Base-by-base conservation (phyloP, 2,888 invertebrate species). In the Thelaira solivaga region DNA sequence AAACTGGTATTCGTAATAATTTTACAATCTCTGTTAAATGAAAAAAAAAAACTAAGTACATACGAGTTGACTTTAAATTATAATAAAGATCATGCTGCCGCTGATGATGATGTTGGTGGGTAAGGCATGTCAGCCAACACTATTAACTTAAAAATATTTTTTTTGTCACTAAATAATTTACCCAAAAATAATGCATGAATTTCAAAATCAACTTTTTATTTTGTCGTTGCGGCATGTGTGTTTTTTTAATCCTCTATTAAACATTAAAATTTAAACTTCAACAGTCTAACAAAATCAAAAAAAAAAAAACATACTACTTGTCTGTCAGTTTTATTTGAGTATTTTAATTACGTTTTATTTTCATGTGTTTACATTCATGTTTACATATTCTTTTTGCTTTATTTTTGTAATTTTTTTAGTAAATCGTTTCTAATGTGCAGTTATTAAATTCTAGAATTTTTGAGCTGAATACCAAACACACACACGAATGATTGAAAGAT, bases 241-340 rank as follows among this genome's bases (percentile, higher is more conserved):
- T 53, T 65, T 36, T 53, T 13, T 69, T 78, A 78, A 78, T 78
- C 68, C 45, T 64, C 51, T 31, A 43, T 74, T 78, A 65, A 74
- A 78, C 74, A 65, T 68, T 74, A 61, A 74, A 49, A 22, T 59
- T 47, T 8, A 24, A 57, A 22, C 2, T 62, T 43, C 11, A 43
- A 71, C 41, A 3, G 18, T 53, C 41, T 51, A 53, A 16, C 49
- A 8, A 18, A n/a, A n/a, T n/a, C 4, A 45, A 51, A 74, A 62
- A 34, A n/a, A n/a, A n/a, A n/a, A n/a, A n/a, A n/a, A n/a, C n/a
- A n/a, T n/a, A n/a, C n/a, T n/a, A n/a, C n/a, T n/a, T n/a, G n/a
- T n/a, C n/a, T n/a, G n/a, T n/a, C n/a, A n/a, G n/a, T n/a, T n/a
- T n/a, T n/a, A n/a, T n/a, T n/a, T 18, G 29, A 39, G 29, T 13